These are phyloP conservation scores for Hyles lineata DNA, from an alignment of 2,888 invertebrate species.

Conservation along the genomic window DNA sequence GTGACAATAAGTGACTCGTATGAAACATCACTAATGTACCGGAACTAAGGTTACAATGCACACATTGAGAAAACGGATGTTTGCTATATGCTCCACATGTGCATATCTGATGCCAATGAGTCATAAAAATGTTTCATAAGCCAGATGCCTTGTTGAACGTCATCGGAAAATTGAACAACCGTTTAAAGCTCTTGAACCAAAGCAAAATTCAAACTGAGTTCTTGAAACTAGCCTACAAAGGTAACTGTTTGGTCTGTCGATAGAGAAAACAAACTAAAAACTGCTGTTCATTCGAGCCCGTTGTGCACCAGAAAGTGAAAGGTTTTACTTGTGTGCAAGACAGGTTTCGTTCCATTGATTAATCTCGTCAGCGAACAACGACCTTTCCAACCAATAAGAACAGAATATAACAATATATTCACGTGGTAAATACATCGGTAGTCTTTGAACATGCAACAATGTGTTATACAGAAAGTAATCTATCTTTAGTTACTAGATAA, in stretches of 20 bases:
- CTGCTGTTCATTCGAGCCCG: neutral
- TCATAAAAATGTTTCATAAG: neutral
- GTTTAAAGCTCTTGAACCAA: slow-evolving; percentile 7
- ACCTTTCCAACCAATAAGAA: neutral
- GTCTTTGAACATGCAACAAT: neutral
- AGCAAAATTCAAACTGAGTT: neutral
- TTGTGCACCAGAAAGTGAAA: neutral
- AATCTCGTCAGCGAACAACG: neutral
- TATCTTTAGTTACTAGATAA: neutral
- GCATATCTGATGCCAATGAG: neutral
- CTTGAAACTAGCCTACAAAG: neutral
- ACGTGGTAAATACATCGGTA: neutral
- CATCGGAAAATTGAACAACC: neutral
- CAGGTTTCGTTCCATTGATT: neutral
- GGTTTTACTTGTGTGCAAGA: neutral
- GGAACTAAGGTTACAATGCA: neutral
- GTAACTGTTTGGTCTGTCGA: neutral
- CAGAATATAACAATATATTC: neutral
- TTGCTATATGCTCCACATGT: neutral
- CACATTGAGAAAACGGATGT: slow-evolving; percentile 17
- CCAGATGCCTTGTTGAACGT: neutral
- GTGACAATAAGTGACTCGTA: too few relatives aligned
- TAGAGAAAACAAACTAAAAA: neutral
- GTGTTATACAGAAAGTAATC: neutral
- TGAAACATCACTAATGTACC: neutral